Base-by-base conservation (phyloP, 2,113 vertebrate genomes). In the Trematocara unimaculatum region DNA sequence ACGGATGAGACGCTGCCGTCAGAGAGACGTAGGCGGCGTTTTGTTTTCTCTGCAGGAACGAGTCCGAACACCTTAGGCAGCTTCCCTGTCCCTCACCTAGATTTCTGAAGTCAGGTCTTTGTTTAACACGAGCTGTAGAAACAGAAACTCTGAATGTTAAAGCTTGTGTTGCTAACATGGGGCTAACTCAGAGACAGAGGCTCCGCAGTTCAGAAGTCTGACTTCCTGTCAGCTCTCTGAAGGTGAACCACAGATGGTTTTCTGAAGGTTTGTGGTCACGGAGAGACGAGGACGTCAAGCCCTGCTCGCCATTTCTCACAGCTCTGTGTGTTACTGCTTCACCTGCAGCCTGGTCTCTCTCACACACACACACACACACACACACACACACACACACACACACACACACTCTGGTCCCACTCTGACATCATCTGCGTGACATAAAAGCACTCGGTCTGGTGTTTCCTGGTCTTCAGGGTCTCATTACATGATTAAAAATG, bases 401-500 rank as follows among this genome's bases (percentile, higher is more conserved):
- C 55, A 23, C 23, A 60, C 49, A 85, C 84, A 90, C 31, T 80
- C 70, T 83, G 29, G 42, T 88, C 72, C 29, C 70, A 81, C 86
- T 93, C 83, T 92, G 83, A 92, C 67, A 88, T 84, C 38, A 18
- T 82, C 40, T 84, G 58, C 42, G 33, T 79, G 81, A 88, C 85
- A 88, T 85, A 49, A 84, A 84, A 84, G 79, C 83, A 87, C 80
- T 87, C 56, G 84, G 56, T 86, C 74, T 58, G 89, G 20, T 78
- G 31, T 90, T 58, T 51, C 84, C 77, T 83, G 79, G 51, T 91
- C 79, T 93, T 95, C 91, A 94, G 93, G 67, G 93, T 94, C 94
- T 97, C 96, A 97, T 97, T 96, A 96, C 90, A 96, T 96, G 95
- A 96, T 97, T 96, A 95, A 95, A 95, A 89, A 87, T 95, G 96